Base-by-base conservation (phyloP, 2,888 invertebrate genomes). In the Steinernema scapterisci region DNA sequence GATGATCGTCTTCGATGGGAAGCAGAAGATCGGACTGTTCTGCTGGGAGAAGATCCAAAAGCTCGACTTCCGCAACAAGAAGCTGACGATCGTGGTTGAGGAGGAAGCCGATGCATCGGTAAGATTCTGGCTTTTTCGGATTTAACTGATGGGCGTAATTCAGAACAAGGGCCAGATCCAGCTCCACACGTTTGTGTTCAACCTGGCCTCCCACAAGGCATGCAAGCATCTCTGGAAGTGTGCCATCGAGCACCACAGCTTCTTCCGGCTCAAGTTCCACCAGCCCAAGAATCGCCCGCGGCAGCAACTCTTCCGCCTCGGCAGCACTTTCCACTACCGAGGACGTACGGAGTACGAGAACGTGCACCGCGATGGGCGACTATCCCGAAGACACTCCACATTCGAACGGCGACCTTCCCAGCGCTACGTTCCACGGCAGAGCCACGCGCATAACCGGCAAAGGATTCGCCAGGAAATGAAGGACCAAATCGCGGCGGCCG, bases 221-320 rank as follows among this genome's bases (percentile, higher is more conserved):
- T 96, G 97, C 88, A 99, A 99, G 89, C 99, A 99, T 90, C 90
- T 99, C 80, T 99, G 99, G 99, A 99, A 99, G 89, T 99, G 99
- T 91, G 97, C 97, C 31, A 94, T 99, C 0, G 99, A 99, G 89
- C 96, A 99, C 90, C 99, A 99, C 90, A 94, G 97, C 0, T 99
- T 99, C 91, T 99, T 97, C 91, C 92, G 99, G 79, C 91, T 99
- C 45, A 85, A 83, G 73, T 74, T 73, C 71, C 78, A 79, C 51
- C 56, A 54, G 38, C 77, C 77, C 51, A 63, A 44, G 9, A 73
- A 63, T 11, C 73, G 51, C 27, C 31, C 73, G 19, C 63, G 0
- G 93, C 93, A 77, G 16, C 85, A 85, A 71, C 97, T 99, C 90
- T 95, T 99, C 90, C 91, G 99, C 78, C 95, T 99, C 95, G 97